Percentiles rank a stretch among this genome's conserved stretches.
phyloP scores from a whole-genome alignment of 2,888 invertebrate genomes.

The Nephrotoma appendiculata region DNA sequence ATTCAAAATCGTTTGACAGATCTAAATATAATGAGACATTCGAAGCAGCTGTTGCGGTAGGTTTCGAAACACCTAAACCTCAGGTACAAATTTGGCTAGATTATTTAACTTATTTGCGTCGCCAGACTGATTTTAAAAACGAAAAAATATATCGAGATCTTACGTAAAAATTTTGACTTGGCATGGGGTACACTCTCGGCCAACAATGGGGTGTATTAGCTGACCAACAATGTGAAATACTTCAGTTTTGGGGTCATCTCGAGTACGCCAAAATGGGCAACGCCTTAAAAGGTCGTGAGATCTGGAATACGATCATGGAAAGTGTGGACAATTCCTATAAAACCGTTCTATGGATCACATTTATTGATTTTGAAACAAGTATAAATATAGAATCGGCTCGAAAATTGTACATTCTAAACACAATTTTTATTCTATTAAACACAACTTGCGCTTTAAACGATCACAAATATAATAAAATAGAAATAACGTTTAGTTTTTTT shows the following conservation, averaged over 20 bases:
- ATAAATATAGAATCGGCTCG: conserved; percentile 22
- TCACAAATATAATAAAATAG: too few species aligned
- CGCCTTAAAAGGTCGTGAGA: conserved; percentile 36
- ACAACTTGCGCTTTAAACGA: too few species aligned
- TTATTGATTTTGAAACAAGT: conserved; percentile 35
- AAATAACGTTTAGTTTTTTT: too few species aligned
- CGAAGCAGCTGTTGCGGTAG: conserved; percentile 19
- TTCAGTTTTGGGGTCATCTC: conserved; percentile 63
- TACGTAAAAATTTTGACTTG: too few species aligned
- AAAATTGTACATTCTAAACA: conserved; percentile 21
- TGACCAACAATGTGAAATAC: too few species aligned
- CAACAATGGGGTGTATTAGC: too few species aligned
- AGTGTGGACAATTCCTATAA: conserved; percentile 39
- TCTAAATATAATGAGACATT: conserved; percentile 26
- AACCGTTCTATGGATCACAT: conserved; percentile 41
- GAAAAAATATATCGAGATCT: conserved; percentile 37
- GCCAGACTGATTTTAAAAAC: conserved; percentile 36
- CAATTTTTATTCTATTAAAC: too few species aligned
- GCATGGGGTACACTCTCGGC: too few species aligned
- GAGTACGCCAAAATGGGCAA: conserved; percentile 44
- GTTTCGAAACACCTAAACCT: conserved; percentile 21
- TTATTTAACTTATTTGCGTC: conserved; percentile 62
- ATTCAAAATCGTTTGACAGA: conserved; percentile 35
- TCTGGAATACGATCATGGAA: conserved; percentile 31
- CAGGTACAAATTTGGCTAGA: conserved; percentile 50